These are phyloP conservation scores for Phataginus tetradactyla DNA, from an alignment of 2,797 vertebrate genomes.

Conservation along the genomic window DNA sequence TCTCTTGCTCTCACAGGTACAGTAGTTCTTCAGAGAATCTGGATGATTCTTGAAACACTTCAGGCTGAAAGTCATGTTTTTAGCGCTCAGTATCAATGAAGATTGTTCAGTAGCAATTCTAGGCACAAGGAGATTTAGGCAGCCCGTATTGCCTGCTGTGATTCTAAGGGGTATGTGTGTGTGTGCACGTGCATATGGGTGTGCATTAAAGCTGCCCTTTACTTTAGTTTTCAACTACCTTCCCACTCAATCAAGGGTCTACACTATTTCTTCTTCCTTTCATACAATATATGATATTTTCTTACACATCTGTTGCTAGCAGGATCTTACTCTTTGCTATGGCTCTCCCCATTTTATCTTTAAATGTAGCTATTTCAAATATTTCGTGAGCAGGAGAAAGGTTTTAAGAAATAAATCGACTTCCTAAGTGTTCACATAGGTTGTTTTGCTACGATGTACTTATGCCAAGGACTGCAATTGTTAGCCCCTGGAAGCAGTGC, in stretches of 20 bases:
- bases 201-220: background rate
- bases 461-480: background rate
- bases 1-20: too few species aligned
- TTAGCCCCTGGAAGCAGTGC: slow-evolving; percentile 2
- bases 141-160: background rate
- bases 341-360: slow-evolving; percentile 15
- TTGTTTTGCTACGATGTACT: slow-evolving; percentile 15
- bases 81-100: background rate
- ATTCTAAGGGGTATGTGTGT: background rate
- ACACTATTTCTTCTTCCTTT: background rate
- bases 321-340: slow-evolving; percentile 3
- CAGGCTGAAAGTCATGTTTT: background rate
- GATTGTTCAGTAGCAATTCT: background rate
- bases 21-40: slow-evolving; percentile 12
- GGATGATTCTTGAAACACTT: background rate
- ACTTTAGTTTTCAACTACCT: slow-evolving; percentile 31
- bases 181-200: background rate
- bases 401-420: slow-evolving; percentile 40
- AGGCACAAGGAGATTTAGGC: background rate
- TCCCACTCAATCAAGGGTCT: slow-evolving; percentile 8
- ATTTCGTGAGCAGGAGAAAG: slow-evolving; percentile 14
- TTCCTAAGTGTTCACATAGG: slow-evolving; percentile 4
- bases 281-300: slow-evolving; percentile 2
- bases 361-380: slow-evolving; percentile 51
- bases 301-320: background rate